Evolutionary conservation across 2,113 vertebrate genomes (phyloP).

Genomic region (Pogona vitticeps): DNA sequence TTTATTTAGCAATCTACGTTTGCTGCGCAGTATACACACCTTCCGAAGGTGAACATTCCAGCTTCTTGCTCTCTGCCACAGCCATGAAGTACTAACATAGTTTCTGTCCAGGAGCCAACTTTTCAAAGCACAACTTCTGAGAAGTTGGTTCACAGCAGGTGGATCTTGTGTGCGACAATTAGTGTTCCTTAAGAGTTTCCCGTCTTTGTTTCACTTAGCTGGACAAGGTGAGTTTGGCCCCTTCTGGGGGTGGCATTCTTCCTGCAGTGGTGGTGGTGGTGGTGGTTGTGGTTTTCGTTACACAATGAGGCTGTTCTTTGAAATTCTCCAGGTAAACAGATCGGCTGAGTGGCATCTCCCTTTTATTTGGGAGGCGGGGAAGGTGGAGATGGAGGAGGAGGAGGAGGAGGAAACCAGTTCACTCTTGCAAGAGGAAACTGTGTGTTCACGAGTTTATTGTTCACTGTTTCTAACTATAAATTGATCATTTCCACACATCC

Average conservation of each 20-base stretch:
- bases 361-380: slow-evolving; percentile 30
- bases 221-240: not conserved
- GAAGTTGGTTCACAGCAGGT: not conserved
- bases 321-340: not conserved
- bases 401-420: slow-evolving; percentile 29
- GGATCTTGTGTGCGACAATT: not conserved
- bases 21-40: not conserved
- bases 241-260: slow-evolving; percentile 6
- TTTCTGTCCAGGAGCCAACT: slow-evolving; percentile 5
- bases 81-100: not conserved
- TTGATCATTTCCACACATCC: not conserved
- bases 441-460: not conserved
- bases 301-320: not conserved
- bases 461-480: not conserved
- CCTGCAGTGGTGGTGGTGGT: not conserved
- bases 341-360: not conserved
- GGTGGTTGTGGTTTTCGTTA: not conserved
- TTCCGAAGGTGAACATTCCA: not conserved
- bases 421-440: slow-evolving; percentile 19
- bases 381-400: slow-evolving; percentile 57
- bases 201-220: not conserved
- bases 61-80: not conserved
- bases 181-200: not conserved
- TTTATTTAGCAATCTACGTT: not conserved
- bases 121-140: not conserved